Percentiles rank a stretch among this genome's conserved stretches.
Conservation (phyloP, 2,888 invertebrate species). For the Athrips mouffetella region DNA sequence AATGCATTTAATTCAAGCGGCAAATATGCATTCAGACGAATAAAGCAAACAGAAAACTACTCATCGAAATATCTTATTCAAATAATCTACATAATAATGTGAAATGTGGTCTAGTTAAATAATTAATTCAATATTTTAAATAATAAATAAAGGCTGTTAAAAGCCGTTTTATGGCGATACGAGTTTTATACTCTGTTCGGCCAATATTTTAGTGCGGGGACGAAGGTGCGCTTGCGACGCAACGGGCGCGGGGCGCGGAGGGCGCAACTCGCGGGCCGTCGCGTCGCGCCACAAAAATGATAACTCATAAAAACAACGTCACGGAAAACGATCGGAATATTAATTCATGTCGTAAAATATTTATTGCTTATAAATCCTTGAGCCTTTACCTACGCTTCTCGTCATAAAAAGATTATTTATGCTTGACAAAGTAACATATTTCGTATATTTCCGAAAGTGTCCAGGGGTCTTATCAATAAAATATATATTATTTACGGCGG, state of each 20-base stretch:
- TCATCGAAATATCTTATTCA: constrained; percentile 25
- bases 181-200: constrained; percentile 63
- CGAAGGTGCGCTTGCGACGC: constrained; percentile 49
- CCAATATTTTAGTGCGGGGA: constrained; percentile 59
- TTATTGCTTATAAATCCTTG: constrained; percentile 78
- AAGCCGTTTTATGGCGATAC: constrained; percentile 66
- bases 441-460: constrained; percentile 72
- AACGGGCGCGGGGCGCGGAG: constrained; percentile 24
- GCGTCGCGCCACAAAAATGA: constrained; percentile 73
- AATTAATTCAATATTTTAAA: constrained; percentile 62
- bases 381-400: constrained; percentile 77
- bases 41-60: neutral
- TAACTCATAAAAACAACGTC: constrained; percentile 78
- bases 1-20: constrained; percentile 12
- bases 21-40: constrained; percentile 9
- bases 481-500: constrained; percentile 68
- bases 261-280: constrained; percentile 43
- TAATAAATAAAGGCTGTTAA: constrained; percentile 64
- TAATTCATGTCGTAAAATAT: constrained; percentile 78
- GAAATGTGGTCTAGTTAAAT: constrained; percentile 39
- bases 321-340: constrained; percentile 78
- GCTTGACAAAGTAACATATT: constrained; percentile 76
- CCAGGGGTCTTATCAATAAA: constrained; percentile 69
- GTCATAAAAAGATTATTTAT: constrained; percentile 79
- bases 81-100: constrained; percentile 31